Conservation (phyloP, 2,113 vertebrate genomes). For the Leptobrachium leishanense region DNA sequence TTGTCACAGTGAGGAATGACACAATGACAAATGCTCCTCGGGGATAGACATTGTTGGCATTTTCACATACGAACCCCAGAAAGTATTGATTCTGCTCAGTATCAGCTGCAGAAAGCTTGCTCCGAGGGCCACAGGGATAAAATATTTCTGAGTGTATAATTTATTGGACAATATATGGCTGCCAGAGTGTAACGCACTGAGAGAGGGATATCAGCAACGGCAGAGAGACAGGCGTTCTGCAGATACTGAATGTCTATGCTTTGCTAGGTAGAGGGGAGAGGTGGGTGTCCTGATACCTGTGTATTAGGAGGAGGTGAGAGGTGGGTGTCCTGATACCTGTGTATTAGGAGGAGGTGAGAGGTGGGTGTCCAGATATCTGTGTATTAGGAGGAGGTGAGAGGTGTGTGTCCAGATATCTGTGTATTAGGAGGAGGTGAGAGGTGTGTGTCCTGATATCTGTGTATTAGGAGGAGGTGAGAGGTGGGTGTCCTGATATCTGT, state of each 20-base stretch:
- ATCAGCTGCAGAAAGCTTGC: constrained; percentile 17
- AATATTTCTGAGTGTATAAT: constrained; percentile 18
- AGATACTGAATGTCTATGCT: constrained; percentile 3
- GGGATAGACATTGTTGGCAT: constrained; percentile 16
- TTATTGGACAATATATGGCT: constrained; percentile 6
- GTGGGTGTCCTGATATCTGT: too few species aligned
- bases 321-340: neutral
- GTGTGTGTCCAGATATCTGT: neutral
- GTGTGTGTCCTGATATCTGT: too few species aligned
- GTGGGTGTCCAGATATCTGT: neutral
- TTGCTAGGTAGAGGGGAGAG: too few species aligned
- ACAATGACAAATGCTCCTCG: constrained; percentile 36
- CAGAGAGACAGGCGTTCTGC: neutral
- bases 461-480: too few species aligned
- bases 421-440: too few species aligned
- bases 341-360: neutral
- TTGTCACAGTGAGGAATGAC: constrained; percentile 43
- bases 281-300: neutral
- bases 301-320: neutral
- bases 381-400: neutral
- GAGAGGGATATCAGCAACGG: neutral
- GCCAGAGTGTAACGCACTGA: neutral
- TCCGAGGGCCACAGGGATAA: constrained; percentile 10
- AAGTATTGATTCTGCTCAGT: constrained; percentile 27
- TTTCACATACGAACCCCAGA: constrained; percentile 14